Base-by-base conservation (phyloP, 2,113 vertebrate genomes). In the Cygnus buccinator region DNA sequence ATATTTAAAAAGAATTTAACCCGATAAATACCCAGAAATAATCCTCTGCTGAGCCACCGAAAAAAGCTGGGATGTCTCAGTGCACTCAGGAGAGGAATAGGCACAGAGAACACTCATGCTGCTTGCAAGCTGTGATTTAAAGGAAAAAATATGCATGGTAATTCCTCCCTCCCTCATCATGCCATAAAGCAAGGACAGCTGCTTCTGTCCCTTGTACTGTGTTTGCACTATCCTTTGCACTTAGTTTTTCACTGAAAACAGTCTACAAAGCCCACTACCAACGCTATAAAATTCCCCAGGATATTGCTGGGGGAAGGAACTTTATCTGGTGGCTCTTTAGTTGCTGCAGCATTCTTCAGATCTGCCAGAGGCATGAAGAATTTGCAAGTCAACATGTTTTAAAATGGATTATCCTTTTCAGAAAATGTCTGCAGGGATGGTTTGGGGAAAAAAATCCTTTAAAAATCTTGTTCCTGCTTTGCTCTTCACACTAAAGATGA, bases 311-410 rank as follows among this genome's bases (percentile, higher is more conserved):
- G 71, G 75, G 67, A 76, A 29, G 77, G 74, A 55, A 26, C 67
- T 77, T 0, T 43, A n/a, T 33, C 84, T 83, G 54, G 59, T 86
- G 90, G 71, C 63, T 85, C 85, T 93, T 88, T 4, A 80, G 84
- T 25, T 50, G 44, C 74, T 77, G 87, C 59, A 90, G 87, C 58
- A 67, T 80, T 94, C 93, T 89, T 81, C 37, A 8, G 3, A 58
- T 74, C 78, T 90, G 87, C 82, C 75, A 94, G 84, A 76, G 50
- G 84, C 75, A 77, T 19, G 77, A 83, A 4, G 8, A 91, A 94
- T 95, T 96, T 96, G 91, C 91, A 96, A 95, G 93, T 89, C 94
- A 95, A 94, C 58, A 14, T 67, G 48, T 73, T 96, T 91, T 87
- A 80, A 93, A 75, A 93, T 80, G 87, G 92, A 96, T 95, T 93